Base-by-base conservation (phyloP, 2,797 vertebrate genomes). In the Buceros bicornis region DNA sequence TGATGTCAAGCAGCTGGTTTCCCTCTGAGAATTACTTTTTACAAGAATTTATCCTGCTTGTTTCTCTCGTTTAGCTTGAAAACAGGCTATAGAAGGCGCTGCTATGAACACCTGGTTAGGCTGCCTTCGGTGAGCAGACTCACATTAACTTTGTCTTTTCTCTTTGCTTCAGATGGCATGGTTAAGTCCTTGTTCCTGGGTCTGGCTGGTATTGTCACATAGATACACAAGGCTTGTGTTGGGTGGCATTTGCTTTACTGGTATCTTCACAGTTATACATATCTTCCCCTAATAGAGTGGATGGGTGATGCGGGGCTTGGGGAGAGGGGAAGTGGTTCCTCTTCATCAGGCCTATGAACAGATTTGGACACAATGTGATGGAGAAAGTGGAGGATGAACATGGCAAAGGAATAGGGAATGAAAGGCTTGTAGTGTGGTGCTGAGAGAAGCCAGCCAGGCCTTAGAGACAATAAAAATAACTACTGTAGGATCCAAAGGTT, bases 201-300 rank as follows among this genome's bases (percentile, higher is more conserved):
- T 65, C 77, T 58, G 73, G 24, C 22, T 76, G 66, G 24, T 37
- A 40, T 51, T 84, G 16, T 10, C 51, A 58, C 3, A 2, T 31
- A 26, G 29, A 64, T 74, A 10, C 37, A 3, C 35, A 18, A 69
- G 45, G 35, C 18, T 70, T 54, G 26, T 31, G 11, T 60, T 33
- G 20, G 28, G 35, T 50, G 48, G 17, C 13, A 43, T 61, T 94
- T 89, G 15, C 9, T 90, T 85, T 72, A 6, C 10, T 69, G 24
- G 0, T 57, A 42, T 74, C 29, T 92, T 74, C 42, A 76, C 11
- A 58, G 14, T 20, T 56, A 5, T 13, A 14, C 0, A 0, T 4
- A 3, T 42, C 20, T 88, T 71, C 8, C 18, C 50, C 19, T 37
- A 71, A 54, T 24, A 47, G 42, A 54, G 17, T 16, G 7, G 0